A percentile compares a stretch with the other conserved stretches of the same genome.
Conservation (phyloP, 2,113 vertebrate species). For the Sula dactylatra region DNA sequence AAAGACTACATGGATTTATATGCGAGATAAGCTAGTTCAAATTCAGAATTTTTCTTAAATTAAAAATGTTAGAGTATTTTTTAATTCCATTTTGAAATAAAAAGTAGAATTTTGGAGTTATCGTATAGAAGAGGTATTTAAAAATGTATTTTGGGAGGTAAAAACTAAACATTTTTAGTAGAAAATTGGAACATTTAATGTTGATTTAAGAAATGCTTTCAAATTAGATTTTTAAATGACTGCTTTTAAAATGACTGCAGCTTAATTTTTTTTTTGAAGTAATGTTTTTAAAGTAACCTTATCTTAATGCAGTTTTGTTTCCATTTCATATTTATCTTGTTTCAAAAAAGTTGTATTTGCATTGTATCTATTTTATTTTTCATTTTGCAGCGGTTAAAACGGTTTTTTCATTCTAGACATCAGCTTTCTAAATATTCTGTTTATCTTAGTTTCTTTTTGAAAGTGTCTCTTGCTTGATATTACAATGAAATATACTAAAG, state of each 20-base stretch:
- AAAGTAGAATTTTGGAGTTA: neutral
- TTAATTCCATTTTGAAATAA: neutral
- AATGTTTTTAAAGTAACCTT: neutral
- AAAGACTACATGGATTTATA: neutral
- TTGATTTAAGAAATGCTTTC: neutral
- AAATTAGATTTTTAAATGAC: neutral
- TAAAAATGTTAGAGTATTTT: neutral
- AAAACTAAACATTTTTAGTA: neutral
- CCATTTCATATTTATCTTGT: neutral
- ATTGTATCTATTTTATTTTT: neutral
- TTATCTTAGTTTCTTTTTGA: neutral
- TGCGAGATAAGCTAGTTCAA: neutral
- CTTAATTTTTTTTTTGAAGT: neutral
- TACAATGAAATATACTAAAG: neutral
- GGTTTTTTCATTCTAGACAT: neutral
- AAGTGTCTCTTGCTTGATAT: neutral
- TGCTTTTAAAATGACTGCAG: neutral
- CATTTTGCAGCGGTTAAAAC: neutral
- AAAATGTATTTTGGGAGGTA: neutral
- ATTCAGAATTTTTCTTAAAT: neutral
- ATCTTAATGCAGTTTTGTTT: neutral
- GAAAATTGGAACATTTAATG: neutral
- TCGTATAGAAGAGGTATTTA: neutral
- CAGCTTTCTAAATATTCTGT: neutral
- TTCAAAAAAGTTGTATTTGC: neutral